phyloP scores from a whole-genome alignment of 2,888 invertebrate species.

The Dryomyza anilis region DNA sequence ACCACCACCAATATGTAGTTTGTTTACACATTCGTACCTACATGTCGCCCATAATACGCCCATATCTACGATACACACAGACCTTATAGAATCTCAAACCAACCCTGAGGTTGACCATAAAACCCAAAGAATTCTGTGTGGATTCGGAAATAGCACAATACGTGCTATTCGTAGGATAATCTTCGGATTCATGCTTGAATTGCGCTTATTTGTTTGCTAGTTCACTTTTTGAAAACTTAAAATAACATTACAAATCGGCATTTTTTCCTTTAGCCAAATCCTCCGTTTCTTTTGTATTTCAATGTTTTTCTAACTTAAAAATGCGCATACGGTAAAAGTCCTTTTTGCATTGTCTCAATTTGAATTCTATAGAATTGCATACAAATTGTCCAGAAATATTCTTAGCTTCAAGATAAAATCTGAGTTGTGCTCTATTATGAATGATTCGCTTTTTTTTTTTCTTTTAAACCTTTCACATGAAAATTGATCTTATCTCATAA shows the following conservation, averaged over 20 bases:
- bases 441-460: no score
- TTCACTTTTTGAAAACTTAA: constrained; percentile 2
- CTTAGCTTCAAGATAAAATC: constrained; percentile 12
- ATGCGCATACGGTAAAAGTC: no score
- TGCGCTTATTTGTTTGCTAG: constrained; percentile 8
- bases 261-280: neutral
- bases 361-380: constrained; percentile 5
- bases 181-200: constrained; percentile 22
- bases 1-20: neutral
- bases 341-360: neutral
- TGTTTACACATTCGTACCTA: constrained; percentile 17
- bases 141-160: neutral
- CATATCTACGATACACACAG: neutral
- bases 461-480: no score
- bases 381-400: neutral
- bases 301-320: neutral
- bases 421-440: neutral
- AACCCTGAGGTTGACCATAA: constrained; percentile 21
- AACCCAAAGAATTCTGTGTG: constrained; percentile 5
- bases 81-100: neutral
- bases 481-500: no score
- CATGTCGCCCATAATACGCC: constrained; percentile 14
- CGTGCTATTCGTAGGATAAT: constrained; percentile 17
- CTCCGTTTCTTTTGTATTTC: neutral
- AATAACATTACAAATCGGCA: constrained; percentile 4